Evolutionary conservation across 2,797 vertebrate species (phyloP).

Genomic region (Peromyscus eremicus): DNA sequence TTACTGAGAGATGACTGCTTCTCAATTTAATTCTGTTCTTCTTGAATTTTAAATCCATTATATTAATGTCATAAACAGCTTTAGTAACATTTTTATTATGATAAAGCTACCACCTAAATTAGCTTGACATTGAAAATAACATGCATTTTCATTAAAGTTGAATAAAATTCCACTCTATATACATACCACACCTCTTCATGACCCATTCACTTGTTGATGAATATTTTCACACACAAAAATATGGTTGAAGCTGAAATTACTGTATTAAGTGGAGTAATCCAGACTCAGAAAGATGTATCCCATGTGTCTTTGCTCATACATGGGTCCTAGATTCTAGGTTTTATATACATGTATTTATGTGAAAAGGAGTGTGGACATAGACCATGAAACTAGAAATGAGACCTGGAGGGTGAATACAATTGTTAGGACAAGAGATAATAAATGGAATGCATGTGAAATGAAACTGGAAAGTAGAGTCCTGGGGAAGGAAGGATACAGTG

Average conservation of each 20-base stretch:
- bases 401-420: background rate
- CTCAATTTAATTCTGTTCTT: background rate
- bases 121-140: background rate
- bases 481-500: background rate
- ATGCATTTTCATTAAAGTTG: background rate
- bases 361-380: background rate
- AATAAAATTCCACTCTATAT: background rate
- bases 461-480: background rate
- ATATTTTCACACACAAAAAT: background rate
- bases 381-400: background rate
- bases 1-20: background rate
- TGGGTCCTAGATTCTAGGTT: background rate
- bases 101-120: background rate
- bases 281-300: background rate
- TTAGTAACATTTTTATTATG: background rate
- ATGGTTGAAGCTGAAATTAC: background rate
- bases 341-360: background rate
- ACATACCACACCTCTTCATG: background rate
- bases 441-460: background rate
- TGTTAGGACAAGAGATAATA: background rate
- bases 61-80: background rate
- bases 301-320: background rate
- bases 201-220: too few species aligned
- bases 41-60: background rate
- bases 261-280: background rate